Conservation (phyloP, 2,888 invertebrate species). For the Hedya salicella region DNA sequence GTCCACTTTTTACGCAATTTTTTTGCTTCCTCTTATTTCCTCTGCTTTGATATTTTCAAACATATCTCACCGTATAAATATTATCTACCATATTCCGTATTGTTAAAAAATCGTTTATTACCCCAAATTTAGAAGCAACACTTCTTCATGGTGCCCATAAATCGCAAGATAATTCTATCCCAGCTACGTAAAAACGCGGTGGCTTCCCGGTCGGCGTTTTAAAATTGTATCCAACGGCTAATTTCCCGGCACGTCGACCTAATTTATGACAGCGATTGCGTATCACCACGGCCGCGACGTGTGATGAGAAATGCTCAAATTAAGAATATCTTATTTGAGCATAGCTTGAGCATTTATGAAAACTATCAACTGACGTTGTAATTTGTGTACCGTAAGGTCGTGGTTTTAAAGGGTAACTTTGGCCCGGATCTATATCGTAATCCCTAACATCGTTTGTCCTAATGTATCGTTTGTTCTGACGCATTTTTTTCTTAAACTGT, state of each 20-base stretch:
- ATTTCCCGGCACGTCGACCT: conserved; percentile 32
- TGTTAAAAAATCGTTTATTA: neutral
- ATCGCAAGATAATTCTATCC: conserved; percentile 9
- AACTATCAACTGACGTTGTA: too few species aligned
- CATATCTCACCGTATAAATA: too few species aligned
- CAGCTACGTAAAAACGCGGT: neutral
- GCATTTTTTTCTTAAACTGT: too few species aligned
- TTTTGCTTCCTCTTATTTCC: too few species aligned
- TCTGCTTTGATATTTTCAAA: too few species aligned
- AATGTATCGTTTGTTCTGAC: too few species aligned
- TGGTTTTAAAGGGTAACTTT: too few species aligned
- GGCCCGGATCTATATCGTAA: too few species aligned
- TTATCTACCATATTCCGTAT: neutral
- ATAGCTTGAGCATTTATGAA: too few species aligned
- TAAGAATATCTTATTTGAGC: neutral
- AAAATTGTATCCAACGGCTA: conserved; percentile 27
- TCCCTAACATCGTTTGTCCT: too few species aligned
- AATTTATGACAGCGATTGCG: conserved; percentile 32
- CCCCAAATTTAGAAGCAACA: neutral
- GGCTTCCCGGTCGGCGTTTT: conserved; percentile 7
- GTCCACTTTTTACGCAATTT: too few species aligned
- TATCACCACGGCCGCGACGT: conserved; percentile 22
- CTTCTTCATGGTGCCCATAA: neutral
- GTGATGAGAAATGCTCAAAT: conserved; percentile 5
- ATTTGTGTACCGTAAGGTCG: too few species aligned